Evolutionary conservation across 1,140 invertebrate species (phyloP), one percentile per base, ranked within the genome.

Genomic region (Drosophila mojavensis): DNA sequence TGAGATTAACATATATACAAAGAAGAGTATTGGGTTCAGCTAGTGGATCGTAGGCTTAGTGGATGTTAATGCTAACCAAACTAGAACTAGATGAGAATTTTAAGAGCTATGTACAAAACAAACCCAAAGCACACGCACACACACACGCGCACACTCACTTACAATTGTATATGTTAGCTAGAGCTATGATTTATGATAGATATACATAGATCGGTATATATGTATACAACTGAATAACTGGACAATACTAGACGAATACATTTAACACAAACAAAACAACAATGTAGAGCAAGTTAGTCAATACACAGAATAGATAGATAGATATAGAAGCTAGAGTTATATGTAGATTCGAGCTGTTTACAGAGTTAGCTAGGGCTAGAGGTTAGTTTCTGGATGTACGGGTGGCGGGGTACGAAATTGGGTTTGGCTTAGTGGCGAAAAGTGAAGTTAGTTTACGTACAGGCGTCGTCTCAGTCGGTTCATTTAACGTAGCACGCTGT

Each of bases 401-500:
- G 2, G 20, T 0, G 43, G 43, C 43, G 43, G 43, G 43, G n/a
- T 15, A n/a, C 13, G 2, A 28, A 15, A 26, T 28, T 4, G 28
- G 41, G 30, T 26, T 6, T 26, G 28, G 33, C 20, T 65, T 65
- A 68, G 79, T 69, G 60, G 82, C 79, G 81, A 81, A 65, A 65
- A 78, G 86, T 76, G 85, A 79, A 90, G 88, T 90, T 91, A 90
- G 78, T 81, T 92, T 92, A 92, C 92, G 91, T 92, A 92, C 92
- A 91, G 92, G 92, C 78, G 92, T 92, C 78, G 90, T 91, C 90
- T 92, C 92, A 88, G 91, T 92, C 67, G 91, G 91, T 91, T 92
- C 91, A 82, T 81, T 92, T 59, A 86, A 90, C 69, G 81, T 90
- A 79, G 90, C 82, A 89, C 90, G 90, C 84, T 90, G 90, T 85